These are phyloP conservation scores for Zaprionus davidi DNA, from an alignment of 1,140 invertebrate genomes.

Conservation along the genomic window DNA sequence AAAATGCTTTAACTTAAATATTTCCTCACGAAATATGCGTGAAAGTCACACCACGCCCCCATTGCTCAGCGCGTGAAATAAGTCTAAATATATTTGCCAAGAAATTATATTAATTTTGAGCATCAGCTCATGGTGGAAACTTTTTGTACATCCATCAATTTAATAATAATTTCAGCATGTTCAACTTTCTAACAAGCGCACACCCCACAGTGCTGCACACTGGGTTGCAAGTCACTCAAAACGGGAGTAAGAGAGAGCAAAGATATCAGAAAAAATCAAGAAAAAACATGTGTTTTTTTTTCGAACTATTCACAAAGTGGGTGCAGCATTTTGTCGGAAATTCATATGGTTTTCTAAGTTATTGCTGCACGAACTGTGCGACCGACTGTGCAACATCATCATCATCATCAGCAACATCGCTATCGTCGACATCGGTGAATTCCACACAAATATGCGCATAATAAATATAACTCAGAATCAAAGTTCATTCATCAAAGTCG, in stretches of 20 bases:
- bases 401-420: background rate
- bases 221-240: background rate
- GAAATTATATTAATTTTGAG: conserved; percentile 34
- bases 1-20: conserved; percentile 51
- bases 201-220: conserved; percentile 9
- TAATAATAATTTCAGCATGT: conserved; percentile 39
- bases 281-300: conserved; percentile 3
- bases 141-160: conserved; percentile 45
- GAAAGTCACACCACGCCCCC: conserved; percentile 13
- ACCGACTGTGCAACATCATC: conserved; percentile 19
- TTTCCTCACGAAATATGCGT: conserved; percentile 38
- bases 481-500: conserved; percentile 76
- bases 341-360: background rate
- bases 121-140: conserved; percentile 9
- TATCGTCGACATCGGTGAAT: background rate
- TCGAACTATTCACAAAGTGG: background rate
- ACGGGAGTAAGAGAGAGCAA: background rate
- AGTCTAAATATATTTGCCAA: conserved; percentile 10
- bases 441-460: conserved; percentile 32
- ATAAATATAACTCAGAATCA: conserved; percentile 62
- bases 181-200: conserved; percentile 18
- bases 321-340: conserved; percentile 4
- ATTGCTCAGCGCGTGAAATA: conserved; percentile 17
- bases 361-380: background rate
- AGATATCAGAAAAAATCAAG: background rate